Evolutionary conservation across 2,797 vertebrate genomes (phyloP).

Genomic region (Brachyrhaphis roseni): DNA sequence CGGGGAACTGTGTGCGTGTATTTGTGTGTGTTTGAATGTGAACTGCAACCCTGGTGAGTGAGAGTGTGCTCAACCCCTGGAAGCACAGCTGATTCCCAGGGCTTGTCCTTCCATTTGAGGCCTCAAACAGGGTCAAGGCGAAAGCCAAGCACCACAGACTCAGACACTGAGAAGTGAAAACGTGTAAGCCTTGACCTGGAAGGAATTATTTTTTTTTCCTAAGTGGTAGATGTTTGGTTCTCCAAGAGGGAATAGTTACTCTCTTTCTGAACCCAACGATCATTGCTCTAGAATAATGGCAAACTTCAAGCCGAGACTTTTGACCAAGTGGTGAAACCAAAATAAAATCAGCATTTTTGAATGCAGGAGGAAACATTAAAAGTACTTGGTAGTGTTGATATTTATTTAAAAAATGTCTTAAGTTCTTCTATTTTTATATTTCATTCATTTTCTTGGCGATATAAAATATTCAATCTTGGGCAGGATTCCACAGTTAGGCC

Average conservation of each 20-base stretch:
- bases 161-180: slow-evolving; percentile 50
- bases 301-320: slow-evolving; percentile 1
- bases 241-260: slow-evolving; percentile 40
- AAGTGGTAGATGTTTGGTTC: slow-evolving; percentile 50
- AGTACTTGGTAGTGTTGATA: not conserved
- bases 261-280: slow-evolving; percentile 28
- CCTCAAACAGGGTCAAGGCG: slow-evolving; percentile 63
- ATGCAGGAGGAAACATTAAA: not conserved
- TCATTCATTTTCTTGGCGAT: not conserved
- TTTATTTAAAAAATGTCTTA: not conserved
- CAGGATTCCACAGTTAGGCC: not conserved
- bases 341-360: not conserved
- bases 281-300: slow-evolving; percentile 7
- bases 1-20: slow-evolving; percentile 9
- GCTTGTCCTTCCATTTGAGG: slow-evolving; percentile 75
- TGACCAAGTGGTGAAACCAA: slow-evolving; percentile 11
- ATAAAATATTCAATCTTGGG: not conserved
- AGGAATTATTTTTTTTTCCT: slow-evolving; percentile 40
- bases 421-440: not conserved
- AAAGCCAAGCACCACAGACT: slow-evolving; percentile 51
- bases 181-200: slow-evolving; percentile 29
- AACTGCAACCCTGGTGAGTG: slow-evolving; percentile 31
- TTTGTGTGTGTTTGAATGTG: slow-evolving; percentile 26
- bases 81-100: slow-evolving; percentile 76
- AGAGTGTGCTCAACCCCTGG: slow-evolving; percentile 41